Conservation (phyloP, 2,113 vertebrate species). For the Alosa alosa region DNA sequence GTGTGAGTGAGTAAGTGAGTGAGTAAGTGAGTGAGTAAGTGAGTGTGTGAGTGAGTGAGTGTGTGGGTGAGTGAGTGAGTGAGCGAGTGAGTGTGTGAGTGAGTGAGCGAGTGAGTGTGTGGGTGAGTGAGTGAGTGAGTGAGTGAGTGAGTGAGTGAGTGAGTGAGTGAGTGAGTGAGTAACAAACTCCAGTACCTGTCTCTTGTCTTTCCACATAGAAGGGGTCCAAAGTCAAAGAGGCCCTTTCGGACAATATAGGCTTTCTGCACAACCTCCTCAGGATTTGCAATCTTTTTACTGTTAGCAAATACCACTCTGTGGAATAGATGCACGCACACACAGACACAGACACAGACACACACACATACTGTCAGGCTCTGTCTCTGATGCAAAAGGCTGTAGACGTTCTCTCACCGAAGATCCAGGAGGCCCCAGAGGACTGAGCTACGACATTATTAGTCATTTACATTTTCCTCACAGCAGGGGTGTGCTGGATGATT, state of each 20-base stretch:
- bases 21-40: background rate
- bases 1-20: background rate
- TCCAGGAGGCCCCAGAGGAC: background rate
- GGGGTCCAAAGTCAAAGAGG: constrained; percentile 83
- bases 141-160: background rate
- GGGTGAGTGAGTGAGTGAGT: background rate
- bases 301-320: constrained; percentile 78
- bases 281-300: constrained; percentile 59
- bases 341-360: background rate
- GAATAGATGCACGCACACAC: background rate
- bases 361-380: background rate
- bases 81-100: background rate
- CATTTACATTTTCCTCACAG: background rate
- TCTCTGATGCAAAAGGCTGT: background rate
- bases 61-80: background rate
- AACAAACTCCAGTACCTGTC: constrained; percentile 71
- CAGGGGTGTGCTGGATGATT: background rate
- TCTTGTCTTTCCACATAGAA: constrained; percentile 87
- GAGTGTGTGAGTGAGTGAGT: background rate
- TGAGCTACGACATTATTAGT: background rate
- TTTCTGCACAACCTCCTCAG: constrained; percentile 71
- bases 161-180: background rate
- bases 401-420: background rate
- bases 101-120: background rate
- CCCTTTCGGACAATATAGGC: constrained; percentile 70